phyloP scores from a whole-genome alignment of 2,888 invertebrate genomes.

The Mythimna loreyi region DNA sequence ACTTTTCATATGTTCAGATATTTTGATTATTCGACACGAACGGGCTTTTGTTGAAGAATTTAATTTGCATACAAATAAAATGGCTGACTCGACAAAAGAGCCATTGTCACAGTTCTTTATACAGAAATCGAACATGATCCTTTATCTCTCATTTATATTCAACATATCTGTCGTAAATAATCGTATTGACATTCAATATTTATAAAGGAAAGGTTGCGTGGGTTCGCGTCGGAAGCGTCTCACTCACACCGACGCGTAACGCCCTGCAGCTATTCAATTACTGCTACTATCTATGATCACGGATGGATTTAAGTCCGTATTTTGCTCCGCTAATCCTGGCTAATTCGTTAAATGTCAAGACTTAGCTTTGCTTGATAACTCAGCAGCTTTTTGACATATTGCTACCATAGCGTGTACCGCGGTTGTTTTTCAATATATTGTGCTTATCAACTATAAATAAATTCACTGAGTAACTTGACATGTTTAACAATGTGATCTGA shows the following conservation, averaged over 20 bases:
- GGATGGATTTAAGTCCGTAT: slow-evolving; percentile 45
- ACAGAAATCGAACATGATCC: slow-evolving; percentile 83
- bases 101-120: slow-evolving; percentile 86
- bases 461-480: not conserved
- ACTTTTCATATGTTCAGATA: slow-evolving; percentile 67
- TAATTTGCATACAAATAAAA: slow-evolving; percentile 89
- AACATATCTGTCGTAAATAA: slow-evolving; percentile 87
- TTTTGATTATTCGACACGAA: slow-evolving; percentile 74
- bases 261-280: slow-evolving; percentile 58
- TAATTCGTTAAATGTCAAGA: slow-evolving; percentile 52
- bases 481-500: not conserved
- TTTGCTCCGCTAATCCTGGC: slow-evolving; percentile 39
- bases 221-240: slow-evolving; percentile 71
- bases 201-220: slow-evolving; percentile 88
- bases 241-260: slow-evolving; percentile 71
- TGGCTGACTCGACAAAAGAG: slow-evolving; percentile 87
- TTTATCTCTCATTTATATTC: slow-evolving; percentile 89
- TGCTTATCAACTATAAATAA: not conserved
- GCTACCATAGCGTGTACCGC: not conserved
- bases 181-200: slow-evolving; percentile 88
- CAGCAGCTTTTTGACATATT: not conserved
- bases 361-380: slow-evolving; percentile 20
- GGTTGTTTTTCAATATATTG: not conserved
- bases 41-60: slow-evolving; percentile 76
- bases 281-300: slow-evolving; percentile 51